phyloP scores from a whole-genome alignment of 1,140 invertebrate species.

The Maniola jurtina region DNA sequence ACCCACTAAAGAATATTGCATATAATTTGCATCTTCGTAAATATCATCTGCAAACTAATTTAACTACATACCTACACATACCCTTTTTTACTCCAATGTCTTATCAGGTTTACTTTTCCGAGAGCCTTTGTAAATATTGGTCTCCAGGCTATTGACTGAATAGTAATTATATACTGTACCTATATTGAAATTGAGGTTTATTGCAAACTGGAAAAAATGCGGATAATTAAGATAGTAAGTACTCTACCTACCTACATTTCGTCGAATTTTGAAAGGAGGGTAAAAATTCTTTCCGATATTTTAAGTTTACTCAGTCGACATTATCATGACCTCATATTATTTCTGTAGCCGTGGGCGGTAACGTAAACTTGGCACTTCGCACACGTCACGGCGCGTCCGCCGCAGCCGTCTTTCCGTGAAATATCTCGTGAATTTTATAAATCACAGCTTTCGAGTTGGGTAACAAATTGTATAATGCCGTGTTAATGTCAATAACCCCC shows the following conservation, averaged over 20 bases:
- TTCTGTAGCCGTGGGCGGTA: slow-evolving; percentile 57
- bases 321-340: slow-evolving; percentile 66
- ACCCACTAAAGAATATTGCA: neutral
- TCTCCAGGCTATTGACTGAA: neutral
- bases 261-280: neutral
- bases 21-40: slow-evolving; percentile 18
- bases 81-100: neutral
- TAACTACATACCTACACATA: too few relatives aligned
- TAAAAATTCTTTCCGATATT: slow-evolving; percentile 26
- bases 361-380: slow-evolving; percentile 69
- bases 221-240: neutral
- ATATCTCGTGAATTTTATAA: slow-evolving; percentile 41
- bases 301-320: slow-evolving; percentile 42
- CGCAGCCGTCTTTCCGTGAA: slow-evolving; percentile 32
- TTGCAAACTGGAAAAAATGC: neutral
- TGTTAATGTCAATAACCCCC: slow-evolving; percentile 73
- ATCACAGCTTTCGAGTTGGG: slow-evolving; percentile 45
- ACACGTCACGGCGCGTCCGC: slow-evolving; percentile 40
- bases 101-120: slow-evolving; percentile 6
- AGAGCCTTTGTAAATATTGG: slow-evolving; percentile 11
- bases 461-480: slow-evolving; percentile 61
- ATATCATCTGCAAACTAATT: slow-evolving; percentile 19
- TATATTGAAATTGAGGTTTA: neutral
- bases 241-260: neutral
- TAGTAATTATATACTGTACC: neutral